Conservation (phyloP, 2,113 vertebrate species). For the Recurvirostra avosetta region DNA sequence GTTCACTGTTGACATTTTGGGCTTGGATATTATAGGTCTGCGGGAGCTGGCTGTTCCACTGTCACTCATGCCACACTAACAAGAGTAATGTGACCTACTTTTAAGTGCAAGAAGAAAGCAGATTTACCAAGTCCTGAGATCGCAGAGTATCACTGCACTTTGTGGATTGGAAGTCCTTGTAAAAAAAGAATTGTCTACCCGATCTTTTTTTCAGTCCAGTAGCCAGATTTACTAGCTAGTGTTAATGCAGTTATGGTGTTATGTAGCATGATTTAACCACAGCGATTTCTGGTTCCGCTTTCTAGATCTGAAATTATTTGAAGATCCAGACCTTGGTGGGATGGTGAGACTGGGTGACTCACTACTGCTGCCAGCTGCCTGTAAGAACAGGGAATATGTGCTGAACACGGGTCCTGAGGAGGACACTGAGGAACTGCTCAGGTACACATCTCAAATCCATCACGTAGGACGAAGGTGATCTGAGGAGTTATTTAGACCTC, state of each 20-base stretch:
- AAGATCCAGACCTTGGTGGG: slow-evolving; percentile 80
- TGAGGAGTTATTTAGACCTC: background rate
- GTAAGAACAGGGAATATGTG: background rate
- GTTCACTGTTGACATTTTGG: background rate
- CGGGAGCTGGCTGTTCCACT: background rate
- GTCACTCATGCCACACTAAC: background rate
- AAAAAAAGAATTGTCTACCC: background rate
- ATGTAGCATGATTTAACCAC: background rate
- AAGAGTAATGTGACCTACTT: background rate
- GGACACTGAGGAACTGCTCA: slow-evolving; percentile 67
- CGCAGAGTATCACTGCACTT: background rate
- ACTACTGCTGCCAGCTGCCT: slow-evolving; percentile 71
- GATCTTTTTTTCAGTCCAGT: background rate
- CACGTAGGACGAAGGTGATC: background rate
- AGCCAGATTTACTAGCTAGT: background rate
- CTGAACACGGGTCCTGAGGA: background rate
- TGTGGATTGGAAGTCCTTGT: background rate
- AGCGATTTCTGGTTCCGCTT: background rate
- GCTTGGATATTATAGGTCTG: background rate
- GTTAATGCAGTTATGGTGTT: background rate
- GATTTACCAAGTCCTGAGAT: background rate
- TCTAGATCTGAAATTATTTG: slow-evolving; percentile 78
- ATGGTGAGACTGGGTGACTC: slow-evolving; percentile 72
- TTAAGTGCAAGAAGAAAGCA: background rate
- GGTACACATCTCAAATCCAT: slow-evolving; percentile 60